phyloP scores from a whole-genome alignment of 2,888 invertebrate species.

The Amblyjoppa fuscipennis region DNA sequence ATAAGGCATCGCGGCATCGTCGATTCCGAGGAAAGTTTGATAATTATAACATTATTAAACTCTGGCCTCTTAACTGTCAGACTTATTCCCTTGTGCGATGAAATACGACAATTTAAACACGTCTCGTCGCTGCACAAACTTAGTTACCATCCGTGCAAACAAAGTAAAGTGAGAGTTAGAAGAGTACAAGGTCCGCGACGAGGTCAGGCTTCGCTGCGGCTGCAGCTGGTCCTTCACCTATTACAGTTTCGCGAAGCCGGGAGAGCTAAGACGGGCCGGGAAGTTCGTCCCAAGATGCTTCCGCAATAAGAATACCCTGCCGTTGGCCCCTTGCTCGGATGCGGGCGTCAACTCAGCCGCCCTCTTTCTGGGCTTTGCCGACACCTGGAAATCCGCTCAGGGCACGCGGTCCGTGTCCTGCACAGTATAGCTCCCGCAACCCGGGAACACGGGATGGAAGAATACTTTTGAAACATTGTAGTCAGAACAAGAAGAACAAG shows the following conservation, averaged over 20 bases:
- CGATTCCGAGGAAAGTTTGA: neutral
- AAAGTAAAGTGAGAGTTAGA: slow-evolving; percentile 14
- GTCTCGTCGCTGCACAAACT: slow-evolving; percentile 9
- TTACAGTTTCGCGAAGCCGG: slow-evolving; percentile 15
- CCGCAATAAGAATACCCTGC: slow-evolving; percentile 72
- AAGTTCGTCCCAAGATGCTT: slow-evolving; percentile 74
- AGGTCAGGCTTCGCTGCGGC: slow-evolving; percentile 57
- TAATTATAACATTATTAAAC: neutral
- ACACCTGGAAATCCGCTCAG: slow-evolving; percentile 66
- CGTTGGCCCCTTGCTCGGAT: slow-evolving; percentile 28
- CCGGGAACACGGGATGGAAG: slow-evolving; percentile 53
- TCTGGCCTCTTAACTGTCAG: neutral
- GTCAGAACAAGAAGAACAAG: slow-evolving; percentile 51
- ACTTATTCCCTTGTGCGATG: neutral
- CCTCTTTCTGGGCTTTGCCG: slow-evolving; percentile 51
- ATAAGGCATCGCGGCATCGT: neutral
- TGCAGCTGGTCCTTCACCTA: slow-evolving; percentile 71
- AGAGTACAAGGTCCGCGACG: slow-evolving; percentile 11
- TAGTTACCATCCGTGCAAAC: neutral
- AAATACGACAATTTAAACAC: neutral
- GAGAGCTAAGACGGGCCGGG: slow-evolving; percentile 36
- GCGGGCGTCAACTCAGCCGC: slow-evolving; percentile 37
- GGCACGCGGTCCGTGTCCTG: slow-evolving; percentile 45
- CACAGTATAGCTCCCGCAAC: slow-evolving; percentile 43
- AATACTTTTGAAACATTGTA: slow-evolving; percentile 71